Percentiles rank a stretch among this genome's conserved stretches.
These are phyloP conservation scores for Pomatorhinus ruficollis DNA, from an alignment of 2,113 vertebrate genomes.

Conservation along the genomic window DNA sequence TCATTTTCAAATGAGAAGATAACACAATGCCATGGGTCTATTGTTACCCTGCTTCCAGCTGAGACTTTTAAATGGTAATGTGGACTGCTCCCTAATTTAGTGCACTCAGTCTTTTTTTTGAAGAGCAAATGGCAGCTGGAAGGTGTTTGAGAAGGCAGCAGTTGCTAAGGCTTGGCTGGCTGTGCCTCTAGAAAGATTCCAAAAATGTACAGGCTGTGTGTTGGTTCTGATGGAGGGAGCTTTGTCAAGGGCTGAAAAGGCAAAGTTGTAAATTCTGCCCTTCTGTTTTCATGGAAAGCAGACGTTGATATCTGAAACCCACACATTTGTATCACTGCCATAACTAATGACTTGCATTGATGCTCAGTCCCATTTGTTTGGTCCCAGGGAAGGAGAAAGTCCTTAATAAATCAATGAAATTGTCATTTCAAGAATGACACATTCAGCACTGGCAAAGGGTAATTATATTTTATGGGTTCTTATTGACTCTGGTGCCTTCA, in stretches of 20 bases:
- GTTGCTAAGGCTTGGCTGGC: slow-evolving; percentile 6
- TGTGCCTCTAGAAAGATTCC: slow-evolving; percentile 25
- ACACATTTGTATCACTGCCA: slow-evolving; percentile 58
- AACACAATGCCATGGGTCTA: background rate
- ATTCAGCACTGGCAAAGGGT: slow-evolving; percentile 59
- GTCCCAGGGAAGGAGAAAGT: slow-evolving; percentile 28
- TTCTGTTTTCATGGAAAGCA: slow-evolving; percentile 53
- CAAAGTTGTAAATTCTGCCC: slow-evolving; percentile 65
- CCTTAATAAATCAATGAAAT: slow-evolving; percentile 67
- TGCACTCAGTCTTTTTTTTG: background rate
- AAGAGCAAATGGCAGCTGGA: background rate
- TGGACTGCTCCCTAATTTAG: slow-evolving; percentile 15
- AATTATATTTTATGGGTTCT: slow-evolving; percentile 72
- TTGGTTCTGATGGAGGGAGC: slow-evolving; percentile 12
- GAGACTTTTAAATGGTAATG: slow-evolving; percentile 56
- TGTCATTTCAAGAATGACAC: slow-evolving; percentile 68
- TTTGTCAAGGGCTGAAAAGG: slow-evolving; percentile 43
- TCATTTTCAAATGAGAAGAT: background rate
- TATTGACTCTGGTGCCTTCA: slow-evolving; percentile 38
- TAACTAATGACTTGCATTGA: slow-evolving; percentile 70
- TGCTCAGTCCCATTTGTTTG: slow-evolving; percentile 36
- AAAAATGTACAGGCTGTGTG: slow-evolving; percentile 10
- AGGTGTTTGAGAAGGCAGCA: slow-evolving; percentile 5
- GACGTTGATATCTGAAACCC: slow-evolving; percentile 42
- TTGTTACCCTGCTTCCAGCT: slow-evolving; percentile 53